Percentiles rank a stretch among this genome's conserved stretches.
Conservation (phyloP, 2,888 invertebrate genomes). For the Thecophora atra region DNA sequence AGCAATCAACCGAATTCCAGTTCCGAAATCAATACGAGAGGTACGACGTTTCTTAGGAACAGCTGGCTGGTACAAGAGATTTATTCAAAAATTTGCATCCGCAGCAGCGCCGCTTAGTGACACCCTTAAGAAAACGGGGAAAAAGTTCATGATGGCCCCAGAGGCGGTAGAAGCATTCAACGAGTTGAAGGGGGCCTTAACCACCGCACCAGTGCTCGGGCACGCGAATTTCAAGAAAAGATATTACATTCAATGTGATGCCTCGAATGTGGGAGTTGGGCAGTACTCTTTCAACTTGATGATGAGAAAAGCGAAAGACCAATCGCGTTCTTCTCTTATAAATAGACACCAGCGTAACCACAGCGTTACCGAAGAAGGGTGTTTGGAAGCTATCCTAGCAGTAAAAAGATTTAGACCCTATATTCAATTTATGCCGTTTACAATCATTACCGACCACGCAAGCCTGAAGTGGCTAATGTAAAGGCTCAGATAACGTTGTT, state of each 20-base stretch:
- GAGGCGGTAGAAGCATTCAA: constrained; percentile 16
- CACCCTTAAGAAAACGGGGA: constrained; percentile 17
- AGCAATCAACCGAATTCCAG: constrained; percentile 32
- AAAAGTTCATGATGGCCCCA: background rate
- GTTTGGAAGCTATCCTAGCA: constrained; percentile 28
- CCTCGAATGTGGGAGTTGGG: too few relatives aligned
- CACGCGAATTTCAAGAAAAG: constrained; percentile 34
- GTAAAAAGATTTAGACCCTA: constrained; percentile 3
- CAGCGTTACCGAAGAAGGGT: constrained; percentile 32
- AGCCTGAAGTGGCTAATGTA: constrained; percentile 20
- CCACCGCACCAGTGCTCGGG: constrained; percentile 4
- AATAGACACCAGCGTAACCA: constrained; percentile 31
- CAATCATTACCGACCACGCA: too few relatives aligned
- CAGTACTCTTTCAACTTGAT: too few relatives aligned
- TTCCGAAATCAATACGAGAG: constrained; percentile 26
- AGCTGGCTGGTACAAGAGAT: constrained; percentile 41
- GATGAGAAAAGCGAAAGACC: too few relatives aligned
- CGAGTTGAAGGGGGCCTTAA: constrained; percentile 18
- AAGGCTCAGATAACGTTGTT: constrained; percentile 41
- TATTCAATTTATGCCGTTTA: background rate
- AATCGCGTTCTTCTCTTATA: constrained; percentile 33
- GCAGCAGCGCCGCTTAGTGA: constrained; percentile 30
- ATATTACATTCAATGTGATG: background rate
- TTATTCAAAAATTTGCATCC: constrained; percentile 39
- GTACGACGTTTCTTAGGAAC: constrained; percentile 41